Conservation (phyloP, 2,113 vertebrate genomes). For the Lates calcarifer region DNA sequence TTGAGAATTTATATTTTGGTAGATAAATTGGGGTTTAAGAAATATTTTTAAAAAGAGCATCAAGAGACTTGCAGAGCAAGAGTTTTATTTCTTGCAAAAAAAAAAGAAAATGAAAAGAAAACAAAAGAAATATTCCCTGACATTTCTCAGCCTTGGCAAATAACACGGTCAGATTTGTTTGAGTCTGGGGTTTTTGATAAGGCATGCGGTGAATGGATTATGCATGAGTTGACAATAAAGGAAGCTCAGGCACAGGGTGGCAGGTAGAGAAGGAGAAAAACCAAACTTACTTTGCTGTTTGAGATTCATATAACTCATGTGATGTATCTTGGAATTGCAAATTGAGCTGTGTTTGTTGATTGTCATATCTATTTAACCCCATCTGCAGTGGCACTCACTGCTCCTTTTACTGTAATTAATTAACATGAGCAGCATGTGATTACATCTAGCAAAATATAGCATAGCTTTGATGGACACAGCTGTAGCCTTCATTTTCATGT, state of each 20-base stretch:
- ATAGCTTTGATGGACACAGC: slow-evolving; percentile 28
- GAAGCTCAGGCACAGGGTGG: slow-evolving; percentile 37
- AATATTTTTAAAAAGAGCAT: slow-evolving; percentile 24
- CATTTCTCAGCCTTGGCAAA: slow-evolving; percentile 24
- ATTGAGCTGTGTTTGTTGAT: slow-evolving; percentile 24
- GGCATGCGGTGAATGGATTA: slow-evolving; percentile 61
- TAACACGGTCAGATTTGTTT: slow-evolving; percentile 50
- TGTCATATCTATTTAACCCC: slow-evolving; percentile 5
- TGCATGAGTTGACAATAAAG: slow-evolving; percentile 59
- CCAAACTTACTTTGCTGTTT: slow-evolving; percentile 4
- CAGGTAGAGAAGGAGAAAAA: slow-evolving; percentile 22
- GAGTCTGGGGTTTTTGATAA: slow-evolving; percentile 69
- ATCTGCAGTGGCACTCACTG: neutral
- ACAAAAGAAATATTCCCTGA: slow-evolving; percentile 27
- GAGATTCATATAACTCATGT: neutral
- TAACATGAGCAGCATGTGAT: slow-evolving; percentile 27
- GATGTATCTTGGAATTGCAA: slow-evolving; percentile 1
- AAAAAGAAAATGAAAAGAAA: neutral
- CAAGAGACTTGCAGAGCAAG: neutral
- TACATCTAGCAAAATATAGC: neutral
- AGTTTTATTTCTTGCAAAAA: slow-evolving; percentile 20
- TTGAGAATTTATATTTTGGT: slow-evolving; percentile 34
- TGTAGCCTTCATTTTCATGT: slow-evolving; percentile 33
- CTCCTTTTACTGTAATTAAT: slow-evolving; percentile 24
- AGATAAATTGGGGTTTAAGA: slow-evolving; percentile 39